Base-by-base conservation (phyloP, 1,140 invertebrate genomes). In the Hyles euphorbiae region DNA sequence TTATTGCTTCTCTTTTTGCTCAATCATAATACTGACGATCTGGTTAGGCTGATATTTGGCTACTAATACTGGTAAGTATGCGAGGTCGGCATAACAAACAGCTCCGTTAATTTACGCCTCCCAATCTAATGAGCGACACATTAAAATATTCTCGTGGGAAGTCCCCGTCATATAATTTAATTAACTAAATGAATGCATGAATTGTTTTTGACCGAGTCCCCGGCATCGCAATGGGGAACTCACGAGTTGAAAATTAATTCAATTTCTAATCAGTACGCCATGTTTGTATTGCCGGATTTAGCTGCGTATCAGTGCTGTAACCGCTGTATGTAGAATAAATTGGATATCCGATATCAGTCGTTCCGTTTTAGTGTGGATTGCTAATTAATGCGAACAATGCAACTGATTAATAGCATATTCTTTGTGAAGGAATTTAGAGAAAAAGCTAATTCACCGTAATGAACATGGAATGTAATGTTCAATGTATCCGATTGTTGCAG, bases 41-140 rank as follows among this genome's bases (percentile, higher is more conserved):
- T 22, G 22, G 22, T 22, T 22, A 22, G 2, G 22, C 22, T 22
- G 22, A 22, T 22, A 22, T 55, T 34, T 60, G 51, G 53, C 58
- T 49, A 22, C 5, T n/a, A 47, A 47, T 12, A 44, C 9, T 10
- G 22, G 77, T 78, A 74, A 80, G 67, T 55, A 74, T 63, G 71
- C 72, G 68, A 77, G 69, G 72, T 63, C 58, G 50, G 74, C 71
- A 80, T 80, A 80, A 78, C 72, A 78, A 80, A 80, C 66, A 74
- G 70, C 74, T 65, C 45, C 62, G 66, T 74, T 81, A 78, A 83
- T 78, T 81, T 76, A 83, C 80, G 68, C 67, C 58, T 76, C 72
- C 63, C 70, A 71, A 80, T 77, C 75, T 78, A 75, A 81, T 70
- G 70, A 81, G 72, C 72, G 63, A 65, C 63, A 74, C 72, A 72